Evolutionary conservation across 2,113 vertebrate genomes (phyloP), one percentile per base, ranked within the genome.

Genomic region (Tetraodon nigroviridis): DNA sequence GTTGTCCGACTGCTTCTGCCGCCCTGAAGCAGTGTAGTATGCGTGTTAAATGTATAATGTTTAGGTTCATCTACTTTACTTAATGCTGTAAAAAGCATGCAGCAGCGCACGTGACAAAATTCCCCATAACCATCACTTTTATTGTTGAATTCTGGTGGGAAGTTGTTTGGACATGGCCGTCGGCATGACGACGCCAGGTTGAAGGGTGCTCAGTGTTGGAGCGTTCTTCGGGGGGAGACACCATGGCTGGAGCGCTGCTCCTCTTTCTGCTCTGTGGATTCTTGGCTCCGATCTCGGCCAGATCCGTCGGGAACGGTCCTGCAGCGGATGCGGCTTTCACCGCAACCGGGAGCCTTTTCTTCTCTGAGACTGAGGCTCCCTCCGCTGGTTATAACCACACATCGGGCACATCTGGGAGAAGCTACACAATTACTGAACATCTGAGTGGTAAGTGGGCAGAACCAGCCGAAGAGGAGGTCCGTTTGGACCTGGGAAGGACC

Each of bases 401-500:
- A 58, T 59, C 62, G 41, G 44, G 12, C 12, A 40, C 47, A 67
- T 40, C 66, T 51, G 55, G 47, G 0, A 4, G 14, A 58, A 68
- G 22, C 51, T 49, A 19, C 44, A 50, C 41, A 54, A 21, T 51
- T 13, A 8, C 72, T 14, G 44, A 71, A 55, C 47, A 41, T 22
- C 50, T 68, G 45, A 63, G 61, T 54, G 69, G 73, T n/a, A 16
- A 46, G 44, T 16, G n/a, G n/a, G n/a, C 44, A 22, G 62, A 55
- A 48, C 71, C 47, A 15, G 44, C 65, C 51, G 60, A 44, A 22
- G 60, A 67, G 13, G 62, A 70, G 14, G 76, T 64, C 65, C 75
- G 79, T 22, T 37, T 64, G 10, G 59, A 83, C 7, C 75, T 87
- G 17, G 89, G 89, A 89, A 59, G 86, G 81, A 27, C 7, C 24